phyloP scores from a whole-genome alignment of 2,888 invertebrate species.

The Cyrtodaria siliqua region DNA sequence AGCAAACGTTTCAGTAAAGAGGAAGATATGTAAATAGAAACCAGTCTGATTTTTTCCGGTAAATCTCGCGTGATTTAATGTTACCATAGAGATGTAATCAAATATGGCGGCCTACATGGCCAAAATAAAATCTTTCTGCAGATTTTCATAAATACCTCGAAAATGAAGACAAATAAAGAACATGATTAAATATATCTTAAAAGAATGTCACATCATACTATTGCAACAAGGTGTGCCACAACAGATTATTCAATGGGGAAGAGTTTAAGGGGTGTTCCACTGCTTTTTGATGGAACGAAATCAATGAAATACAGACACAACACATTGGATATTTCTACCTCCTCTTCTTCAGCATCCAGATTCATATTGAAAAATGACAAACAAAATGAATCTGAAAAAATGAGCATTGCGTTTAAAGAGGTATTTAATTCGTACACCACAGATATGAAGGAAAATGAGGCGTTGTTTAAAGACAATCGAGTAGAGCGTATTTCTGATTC shows the following conservation, averaged over 20 bases:
- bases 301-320: conserved; percentile 23
- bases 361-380: not conserved
- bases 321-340: not conserved
- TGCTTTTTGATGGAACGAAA: conserved; percentile 15
- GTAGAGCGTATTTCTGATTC: conserved; percentile 50
- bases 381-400: conserved; percentile 4
- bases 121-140: conserved; percentile 10
- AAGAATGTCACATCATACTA: not conserved
- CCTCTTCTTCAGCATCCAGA: not conserved
- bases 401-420: conserved; percentile 56
- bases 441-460: conserved; percentile 17
- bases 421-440: conserved; percentile 28
- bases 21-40: too few relatives aligned
- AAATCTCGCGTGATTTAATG: conserved; percentile 31
- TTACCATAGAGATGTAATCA: conserved; percentile 56
- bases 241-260: conserved; percentile 9
- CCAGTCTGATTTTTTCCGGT: not conserved
- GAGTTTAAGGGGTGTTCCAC: conserved; percentile 17
- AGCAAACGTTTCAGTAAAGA: too few relatives aligned
- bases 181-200: not conserved
- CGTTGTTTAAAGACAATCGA: conserved; percentile 8
- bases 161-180: too few relatives aligned
- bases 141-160: not conserved
- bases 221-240: conserved; percentile 15
- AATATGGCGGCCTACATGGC: conserved; percentile 53